Percentiles rank a stretch among this genome's conserved stretches.
These are phyloP conservation scores for Hypotaenidia okinawae DNA, from an alignment of 2,797 vertebrate genomes.

Conservation along the genomic window DNA sequence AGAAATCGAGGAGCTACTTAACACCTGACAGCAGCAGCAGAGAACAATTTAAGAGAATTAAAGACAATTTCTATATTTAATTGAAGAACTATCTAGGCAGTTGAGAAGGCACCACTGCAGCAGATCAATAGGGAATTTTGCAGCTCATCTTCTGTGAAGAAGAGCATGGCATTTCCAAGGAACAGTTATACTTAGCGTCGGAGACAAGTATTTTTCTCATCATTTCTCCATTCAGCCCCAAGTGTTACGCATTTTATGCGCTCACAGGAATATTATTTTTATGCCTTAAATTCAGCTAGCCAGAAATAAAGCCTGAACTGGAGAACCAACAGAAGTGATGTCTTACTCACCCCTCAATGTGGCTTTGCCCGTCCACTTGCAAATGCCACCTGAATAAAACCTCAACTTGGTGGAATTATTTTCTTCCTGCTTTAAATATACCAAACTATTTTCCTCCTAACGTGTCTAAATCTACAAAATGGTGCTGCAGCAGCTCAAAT, in stretches of 20 bases:
- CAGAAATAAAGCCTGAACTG: neutral
- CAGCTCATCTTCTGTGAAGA: neutral
- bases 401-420: neutral
- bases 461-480: neutral
- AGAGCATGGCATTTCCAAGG: neutral
- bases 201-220: neutral
- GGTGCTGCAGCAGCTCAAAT: neutral
- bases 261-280: neutral
- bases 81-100: neutral
- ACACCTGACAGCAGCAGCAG: neutral
- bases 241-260: neutral
- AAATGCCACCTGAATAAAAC: neutral
- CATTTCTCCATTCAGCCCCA: neutral
- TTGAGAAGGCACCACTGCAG: neutral
- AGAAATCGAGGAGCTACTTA: conserved; percentile 4
- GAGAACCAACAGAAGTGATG: neutral
- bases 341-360: neutral
- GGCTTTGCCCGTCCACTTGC: neutral
- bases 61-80: conserved; percentile 1
- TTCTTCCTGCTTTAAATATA: neutral
- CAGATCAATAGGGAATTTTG: neutral
- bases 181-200: neutral
- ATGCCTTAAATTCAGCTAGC: neutral
- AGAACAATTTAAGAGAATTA: conserved; percentile 5
- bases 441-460: neutral